Evolutionary conservation across 2,888 invertebrate genomes (phyloP).

Genomic region (Limnephilus marmoratus): DNA sequence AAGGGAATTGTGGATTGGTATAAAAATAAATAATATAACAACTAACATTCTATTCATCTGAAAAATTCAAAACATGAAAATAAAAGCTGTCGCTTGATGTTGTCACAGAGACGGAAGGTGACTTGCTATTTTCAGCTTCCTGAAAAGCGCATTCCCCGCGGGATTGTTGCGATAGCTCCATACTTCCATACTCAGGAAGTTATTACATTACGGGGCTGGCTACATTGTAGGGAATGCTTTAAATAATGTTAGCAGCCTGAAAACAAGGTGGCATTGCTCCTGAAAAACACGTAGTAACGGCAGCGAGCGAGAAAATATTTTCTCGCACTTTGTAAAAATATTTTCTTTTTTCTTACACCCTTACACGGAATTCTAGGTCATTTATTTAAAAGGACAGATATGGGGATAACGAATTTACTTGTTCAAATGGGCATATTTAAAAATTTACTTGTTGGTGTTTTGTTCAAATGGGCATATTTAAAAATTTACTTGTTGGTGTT

Average conservation of each 20-base stretch:
- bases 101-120: not conserved
- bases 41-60: not conserved
- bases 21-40: too few relatives aligned
- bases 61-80: not conserved
- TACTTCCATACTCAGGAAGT: not conserved
- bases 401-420: not conserved
- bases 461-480: too few relatives aligned
- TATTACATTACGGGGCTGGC: not conserved
- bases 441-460: too few relatives aligned
- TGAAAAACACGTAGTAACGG: not conserved
- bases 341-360: not conserved
- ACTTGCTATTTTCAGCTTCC: not conserved
- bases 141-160: not conserved
- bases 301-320: not conserved
- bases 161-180: slow-evolving; percentile 2
- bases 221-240: not conserved
- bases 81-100: not conserved
- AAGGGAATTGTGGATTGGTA: too few relatives aligned
- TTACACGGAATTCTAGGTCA: not conserved
- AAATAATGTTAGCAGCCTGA: not conserved
- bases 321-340: not conserved
- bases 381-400: not conserved
- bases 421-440: not conserved
- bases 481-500: too few relatives aligned
- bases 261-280: not conserved